phyloP scores from a whole-genome alignment of 2,888 invertebrate genomes.

The Deilephila elpenor region DNA sequence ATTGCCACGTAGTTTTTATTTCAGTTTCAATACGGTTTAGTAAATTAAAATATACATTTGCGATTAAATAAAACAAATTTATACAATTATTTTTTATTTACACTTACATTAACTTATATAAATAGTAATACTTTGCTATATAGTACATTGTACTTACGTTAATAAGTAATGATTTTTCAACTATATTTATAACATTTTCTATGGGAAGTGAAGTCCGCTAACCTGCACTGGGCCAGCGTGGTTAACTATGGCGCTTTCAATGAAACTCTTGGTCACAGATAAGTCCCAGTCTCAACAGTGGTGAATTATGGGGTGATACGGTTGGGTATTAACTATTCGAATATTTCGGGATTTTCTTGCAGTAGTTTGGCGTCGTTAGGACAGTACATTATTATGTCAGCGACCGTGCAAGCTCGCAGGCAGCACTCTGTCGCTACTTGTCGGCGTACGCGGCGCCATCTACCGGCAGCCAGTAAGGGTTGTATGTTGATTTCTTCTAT shows the following conservation, averaged over 20 bases:
- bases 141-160: conserved; percentile 31
- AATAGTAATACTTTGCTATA: conserved; percentile 55
- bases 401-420: conserved; percentile 65
- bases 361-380: conserved; percentile 64
- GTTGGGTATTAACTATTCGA: conserved; percentile 47
- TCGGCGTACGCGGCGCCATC: conserved; percentile 63
- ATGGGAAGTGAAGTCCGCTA: too few species aligned
- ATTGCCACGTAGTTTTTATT: too few species aligned
- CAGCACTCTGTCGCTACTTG: conserved; percentile 74
- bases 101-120: conserved; percentile 36
- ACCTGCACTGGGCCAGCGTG: too few species aligned
- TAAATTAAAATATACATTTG: too few species aligned
- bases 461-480: conserved; percentile 51
- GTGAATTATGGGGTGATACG: too few species aligned
- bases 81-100: conserved; percentile 32
- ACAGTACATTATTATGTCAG: conserved; percentile 70
- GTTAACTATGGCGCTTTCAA: too few species aligned
- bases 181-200: too few species aligned
- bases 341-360: conserved; percentile 66
- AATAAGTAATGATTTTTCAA: conserved; percentile 1
- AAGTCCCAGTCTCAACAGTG: too few species aligned
- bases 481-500: conserved; percentile 53
- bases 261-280: too few species aligned
- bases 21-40: too few species aligned
- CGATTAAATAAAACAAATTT: background rate